phyloP scores from a whole-genome alignment of 2,797 vertebrate species.

The Bufotes viridis region DNA sequence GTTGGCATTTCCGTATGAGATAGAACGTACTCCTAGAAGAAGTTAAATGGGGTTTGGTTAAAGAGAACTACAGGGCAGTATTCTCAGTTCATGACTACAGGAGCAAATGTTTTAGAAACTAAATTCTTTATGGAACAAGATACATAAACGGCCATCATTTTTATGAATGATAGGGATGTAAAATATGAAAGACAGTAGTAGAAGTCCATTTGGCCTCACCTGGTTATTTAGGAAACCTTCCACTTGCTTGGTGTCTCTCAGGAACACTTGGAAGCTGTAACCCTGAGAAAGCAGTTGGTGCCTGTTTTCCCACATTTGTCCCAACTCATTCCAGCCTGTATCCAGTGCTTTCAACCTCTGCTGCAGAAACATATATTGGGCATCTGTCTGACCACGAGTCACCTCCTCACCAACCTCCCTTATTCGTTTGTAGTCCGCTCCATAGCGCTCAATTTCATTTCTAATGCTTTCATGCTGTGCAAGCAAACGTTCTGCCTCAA shows the following conservation, averaged over 20 bases:
- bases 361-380: slow-evolving; percentile 88
- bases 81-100: background rate
- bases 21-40: slow-evolving; percentile 86
- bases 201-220: slow-evolving; percentile 72
- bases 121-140: background rate
- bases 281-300: slow-evolving; percentile 87
- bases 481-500: slow-evolving; percentile 86
- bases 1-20: slow-evolving; percentile 93
- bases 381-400: slow-evolving; percentile 88
- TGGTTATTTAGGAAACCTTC: slow-evolving; percentile 93
- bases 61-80: background rate
- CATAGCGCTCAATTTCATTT: slow-evolving; percentile 91
- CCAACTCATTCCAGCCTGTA: slow-evolving; percentile 91
- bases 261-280: slow-evolving; percentile 89
- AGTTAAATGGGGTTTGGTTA: background rate
- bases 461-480: slow-evolving; percentile 88
- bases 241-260: slow-evolving; percentile 91
- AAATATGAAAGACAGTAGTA: background rate
- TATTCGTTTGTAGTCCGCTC: slow-evolving; percentile 87
- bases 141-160: background rate
- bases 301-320: slow-evolving; percentile 93
- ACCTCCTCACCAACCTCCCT: slow-evolving; percentile 87
- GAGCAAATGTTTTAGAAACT: background rate
- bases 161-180: background rate
- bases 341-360: slow-evolving; percentile 91